Percentiles rank a stretch among this genome's conserved stretches.
These are phyloP conservation scores for Magallana nippona DNA, from an alignment of 2,888 invertebrate genomes.

Conservation along the genomic window DNA sequence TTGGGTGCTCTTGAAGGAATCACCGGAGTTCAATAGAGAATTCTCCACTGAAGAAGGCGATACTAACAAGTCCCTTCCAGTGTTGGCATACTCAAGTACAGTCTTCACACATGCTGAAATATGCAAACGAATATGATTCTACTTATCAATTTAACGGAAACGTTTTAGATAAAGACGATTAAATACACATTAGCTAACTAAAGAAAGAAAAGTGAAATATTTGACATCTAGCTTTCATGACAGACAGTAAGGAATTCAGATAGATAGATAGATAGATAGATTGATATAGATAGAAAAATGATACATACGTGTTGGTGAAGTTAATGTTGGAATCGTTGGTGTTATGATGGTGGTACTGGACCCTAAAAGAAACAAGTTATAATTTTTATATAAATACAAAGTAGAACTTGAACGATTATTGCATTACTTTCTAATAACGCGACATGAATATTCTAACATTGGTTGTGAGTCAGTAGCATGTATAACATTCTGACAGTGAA, in stretches of 20 bases:
- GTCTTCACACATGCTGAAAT: not conserved
- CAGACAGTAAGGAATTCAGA: too few species aligned
- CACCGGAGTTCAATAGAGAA: not conserved
- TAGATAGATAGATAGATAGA: too few species aligned
- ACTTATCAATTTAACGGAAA: too few species aligned
- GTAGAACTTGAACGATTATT: too few species aligned
- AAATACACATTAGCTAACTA: not conserved
- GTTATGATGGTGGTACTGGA: not conserved
- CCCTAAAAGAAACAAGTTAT: not conserved
- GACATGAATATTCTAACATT: too few species aligned
- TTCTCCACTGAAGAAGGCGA: not conserved
- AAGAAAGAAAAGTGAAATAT: not conserved
- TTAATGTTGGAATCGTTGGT: not conserved
- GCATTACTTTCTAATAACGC: too few species aligned
- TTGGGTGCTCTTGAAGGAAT: not conserved
- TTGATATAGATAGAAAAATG: too few species aligned
- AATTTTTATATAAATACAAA: too few species aligned
- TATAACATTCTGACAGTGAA: too few species aligned
- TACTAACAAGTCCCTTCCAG: not conserved
- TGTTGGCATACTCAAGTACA: not conserved
- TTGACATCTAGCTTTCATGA: too few species aligned
- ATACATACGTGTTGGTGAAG: not conserved
- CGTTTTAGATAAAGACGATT: too few species aligned
- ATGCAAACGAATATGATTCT: not conserved
- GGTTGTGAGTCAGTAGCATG: too few species aligned